Evolutionary conservation across 2,113 vertebrate species (phyloP), one percentile per base, ranked within the genome.

Genomic region (Ploceus nigricollis): DNA sequence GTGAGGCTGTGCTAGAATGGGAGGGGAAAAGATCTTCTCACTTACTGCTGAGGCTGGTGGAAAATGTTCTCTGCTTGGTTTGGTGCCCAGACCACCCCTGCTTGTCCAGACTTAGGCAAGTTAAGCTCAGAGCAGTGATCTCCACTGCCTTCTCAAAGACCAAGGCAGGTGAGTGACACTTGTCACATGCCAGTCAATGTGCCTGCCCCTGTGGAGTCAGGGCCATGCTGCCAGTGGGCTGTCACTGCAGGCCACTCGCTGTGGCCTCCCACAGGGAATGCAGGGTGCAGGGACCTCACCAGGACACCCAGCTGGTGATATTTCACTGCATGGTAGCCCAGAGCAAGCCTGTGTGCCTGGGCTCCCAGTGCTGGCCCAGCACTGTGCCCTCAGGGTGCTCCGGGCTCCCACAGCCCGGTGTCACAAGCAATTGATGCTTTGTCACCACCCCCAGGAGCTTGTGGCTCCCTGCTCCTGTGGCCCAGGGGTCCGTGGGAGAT

Each of bases 321-420:
- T 53, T 27, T 30, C n/a, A 15, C 50, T 57, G 37, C 22, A 6
- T 4, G 0, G 0, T 7, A 58, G 56, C 37, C 39, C 31, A 54
- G 19, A 54, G 66, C 22, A 15, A 18, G 39, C n/a, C 60, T 64
- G 28, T 33, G 54, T 66, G 66, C 47, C 64, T 13, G 15, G 30
- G 48, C 69, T 90, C 33, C 77, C 47, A 9, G 0, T 0, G 1
- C 69, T 51, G 85, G 18, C 39, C 10, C 20, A n/a, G 56, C n/a
- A 10, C 57, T 1, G 20, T 39, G 54, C n/a, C 50, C 61, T 39
- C 39, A 54, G 64, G 53, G 7, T 11, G 15, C 8, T 23, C 61
- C 65, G 7, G 10, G 33, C 47, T 66, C 15, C 1, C 2, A 35
- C 37, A 7, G 1, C 16, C 60, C 8, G 0, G 13, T n/a, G 28